These are phyloP conservation scores for Hyposoter dolosus DNA, from an alignment of 2,888 invertebrate genomes.

Conservation along the genomic window DNA sequence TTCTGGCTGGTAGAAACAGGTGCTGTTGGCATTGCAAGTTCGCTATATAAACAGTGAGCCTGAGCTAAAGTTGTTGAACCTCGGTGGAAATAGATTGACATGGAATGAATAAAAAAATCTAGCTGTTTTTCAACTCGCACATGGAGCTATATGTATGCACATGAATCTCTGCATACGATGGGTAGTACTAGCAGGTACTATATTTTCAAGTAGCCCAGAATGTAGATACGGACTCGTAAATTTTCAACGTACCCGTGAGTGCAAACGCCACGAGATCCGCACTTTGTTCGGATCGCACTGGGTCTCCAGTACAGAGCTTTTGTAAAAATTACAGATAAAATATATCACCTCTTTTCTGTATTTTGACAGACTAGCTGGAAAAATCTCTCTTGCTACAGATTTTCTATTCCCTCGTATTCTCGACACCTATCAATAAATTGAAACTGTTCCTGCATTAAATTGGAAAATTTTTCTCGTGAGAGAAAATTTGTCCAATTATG, in stretches of 20 bases:
- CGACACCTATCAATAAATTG: neutral
- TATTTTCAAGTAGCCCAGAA: constrained; percentile 11
- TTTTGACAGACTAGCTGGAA: neutral
- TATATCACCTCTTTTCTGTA: constrained; percentile 14
- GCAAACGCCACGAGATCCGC: constrained; percentile 33
- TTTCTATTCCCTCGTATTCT: neutral
- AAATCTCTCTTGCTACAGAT: constrained; percentile 4
- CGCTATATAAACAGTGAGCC: constrained; percentile 24
- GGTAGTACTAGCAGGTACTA: neutral
- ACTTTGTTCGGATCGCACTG: constrained; percentile 47
- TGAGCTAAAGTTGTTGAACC: constrained; percentile 35
- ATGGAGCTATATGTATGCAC: constrained; percentile 4
- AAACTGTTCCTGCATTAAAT: neutral
- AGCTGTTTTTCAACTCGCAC: constrained; percentile 43
- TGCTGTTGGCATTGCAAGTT: constrained; percentile 47
- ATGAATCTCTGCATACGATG: constrained; percentile 15
- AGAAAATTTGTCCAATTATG: neutral
- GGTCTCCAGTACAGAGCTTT: constrained; percentile 37
- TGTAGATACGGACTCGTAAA: constrained; percentile 56
- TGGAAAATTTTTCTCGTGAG: neutral
- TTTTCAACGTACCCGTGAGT: constrained; percentile 46
- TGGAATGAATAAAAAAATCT: constrained; percentile 26
- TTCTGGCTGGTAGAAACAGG: constrained; percentile 55
- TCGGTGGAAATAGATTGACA: constrained; percentile 46
- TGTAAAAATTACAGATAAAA: constrained; percentile 29